Evolutionary conservation across 1,140 invertebrate species (phyloP).

Genomic region (Conus ventricosus): DNA sequence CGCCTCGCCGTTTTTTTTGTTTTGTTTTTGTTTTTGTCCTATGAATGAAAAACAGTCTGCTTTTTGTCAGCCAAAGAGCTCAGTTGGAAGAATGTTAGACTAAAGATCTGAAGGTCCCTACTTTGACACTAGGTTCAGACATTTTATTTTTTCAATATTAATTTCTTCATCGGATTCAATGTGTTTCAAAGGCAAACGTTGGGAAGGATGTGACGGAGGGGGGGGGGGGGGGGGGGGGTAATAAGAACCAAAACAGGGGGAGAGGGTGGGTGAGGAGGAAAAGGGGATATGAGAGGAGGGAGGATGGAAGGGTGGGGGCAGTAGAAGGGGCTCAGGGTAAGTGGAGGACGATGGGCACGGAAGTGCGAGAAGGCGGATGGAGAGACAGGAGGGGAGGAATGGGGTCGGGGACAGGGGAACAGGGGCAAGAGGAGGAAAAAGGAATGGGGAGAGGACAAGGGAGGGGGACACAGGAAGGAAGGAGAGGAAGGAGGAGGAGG

Average conservation of each 20-base stretch:
- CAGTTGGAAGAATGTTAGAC: too few relatives aligned
- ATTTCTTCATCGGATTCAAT: too few relatives aligned
- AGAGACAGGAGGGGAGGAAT: neutral
- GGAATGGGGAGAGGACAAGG: neutral
- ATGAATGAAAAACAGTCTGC: too few relatives aligned
- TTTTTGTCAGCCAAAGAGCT: too few relatives aligned
- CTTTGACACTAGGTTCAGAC: too few relatives aligned
- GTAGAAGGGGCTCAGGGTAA: neutral
- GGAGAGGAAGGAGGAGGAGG: neutral
- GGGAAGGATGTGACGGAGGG: too few relatives aligned
- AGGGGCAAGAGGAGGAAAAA: neutral
- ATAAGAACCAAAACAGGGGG: neutral
- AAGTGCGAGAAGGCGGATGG: neutral
- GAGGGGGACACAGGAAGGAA: neutral
- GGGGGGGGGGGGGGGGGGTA: neutral
- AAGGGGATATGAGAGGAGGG: neutral
- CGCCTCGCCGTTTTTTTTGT: too few relatives aligned
- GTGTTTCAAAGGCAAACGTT: too few relatives aligned
- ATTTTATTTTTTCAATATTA: too few relatives aligned
- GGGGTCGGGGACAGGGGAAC: neutral
- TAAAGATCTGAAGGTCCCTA: too few relatives aligned
- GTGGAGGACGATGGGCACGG: neutral
- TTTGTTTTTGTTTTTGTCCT: too few relatives aligned
- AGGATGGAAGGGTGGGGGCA: neutral
- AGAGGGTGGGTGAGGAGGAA: neutral